phyloP scores from a whole-genome alignment of 2,888 invertebrate species.

The Pheosia gnoma region DNA sequence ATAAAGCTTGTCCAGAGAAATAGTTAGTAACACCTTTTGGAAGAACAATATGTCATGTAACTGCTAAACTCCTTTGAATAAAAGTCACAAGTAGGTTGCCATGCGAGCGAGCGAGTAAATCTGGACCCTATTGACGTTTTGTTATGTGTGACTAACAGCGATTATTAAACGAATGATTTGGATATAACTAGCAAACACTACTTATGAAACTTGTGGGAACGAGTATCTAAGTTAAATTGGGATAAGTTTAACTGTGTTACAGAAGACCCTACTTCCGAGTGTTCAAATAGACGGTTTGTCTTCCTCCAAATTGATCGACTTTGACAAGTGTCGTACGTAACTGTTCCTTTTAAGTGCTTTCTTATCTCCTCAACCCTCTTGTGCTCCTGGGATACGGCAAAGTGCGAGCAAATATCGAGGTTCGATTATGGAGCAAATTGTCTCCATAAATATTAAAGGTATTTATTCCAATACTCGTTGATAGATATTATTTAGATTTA shows the following conservation, averaged over 20 bases:
- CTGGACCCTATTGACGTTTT: too few species aligned
- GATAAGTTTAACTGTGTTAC: background rate
- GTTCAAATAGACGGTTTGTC: background rate
- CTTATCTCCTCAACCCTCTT: conserved; percentile 5
- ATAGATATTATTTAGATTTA: background rate
- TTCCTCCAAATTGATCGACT: conserved; percentile 17
- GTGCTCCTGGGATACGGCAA: conserved; percentile 7
- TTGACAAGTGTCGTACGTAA: conserved; percentile 12
- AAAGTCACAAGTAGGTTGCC: too few species aligned
- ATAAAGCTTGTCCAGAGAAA: too few species aligned
- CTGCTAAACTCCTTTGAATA: too few species aligned
- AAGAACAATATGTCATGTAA: too few species aligned
- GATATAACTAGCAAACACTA: too few species aligned
- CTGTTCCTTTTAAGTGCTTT: conserved; percentile 19
- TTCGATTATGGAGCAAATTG: background rate
- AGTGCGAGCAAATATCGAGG: background rate
- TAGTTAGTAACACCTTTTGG: too few species aligned
- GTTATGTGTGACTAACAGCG: too few species aligned
- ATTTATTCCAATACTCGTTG: background rate
- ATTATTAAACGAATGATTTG: too few species aligned
- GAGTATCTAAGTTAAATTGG: too few species aligned
- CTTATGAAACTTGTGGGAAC: too few species aligned
- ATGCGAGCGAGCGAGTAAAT: too few species aligned
- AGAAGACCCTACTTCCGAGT: background rate
- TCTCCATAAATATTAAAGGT: background rate